Evolutionary conservation across 2,888 invertebrate genomes (phyloP), one percentile per base, ranked within the genome.

Genomic region (Gibbula magus): DNA sequence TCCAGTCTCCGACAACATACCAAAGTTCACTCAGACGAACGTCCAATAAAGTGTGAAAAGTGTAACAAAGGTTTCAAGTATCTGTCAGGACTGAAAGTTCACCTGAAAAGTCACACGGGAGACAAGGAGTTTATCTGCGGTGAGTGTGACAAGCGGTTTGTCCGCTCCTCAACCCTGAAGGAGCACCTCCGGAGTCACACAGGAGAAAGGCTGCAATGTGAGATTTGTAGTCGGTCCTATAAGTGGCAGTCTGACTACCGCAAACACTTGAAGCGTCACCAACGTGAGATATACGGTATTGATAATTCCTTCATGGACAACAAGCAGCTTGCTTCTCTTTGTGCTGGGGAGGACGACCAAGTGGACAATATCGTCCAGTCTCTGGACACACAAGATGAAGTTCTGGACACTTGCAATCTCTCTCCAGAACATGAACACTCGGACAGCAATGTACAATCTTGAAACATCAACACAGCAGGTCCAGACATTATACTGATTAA

Each of bases 81-180:
- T 13, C 35, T 35, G 35, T 76, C 76, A 10, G 54, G 56, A 18
- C 20, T 76, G 29, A 76, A 76, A 16, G 35, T 54, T 8, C 76
- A 76, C 76, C 53, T 76, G 56, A 29, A 25, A 2, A 54, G 35
- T 18, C 76, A 76, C 54, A 32, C 54, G 13, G 54, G 54, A 20
- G 54, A 56, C 20, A 76, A 76, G 76, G 32, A 53, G n/a, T 76
- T 54, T 20, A 76, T 76, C 35, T 76, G 76, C 35, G 76, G 76
- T 7, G 35, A 35, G 18, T 76, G 76, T 35, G 53, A 35, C 7
- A 76, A 76, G 56, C 35, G 22, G 8, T 76, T 76, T 32, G 53
- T 32, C 20, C 76, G 56, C 35, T 39, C 53, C 5, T 76, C 76
- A 0, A 76, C 35, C 22, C 53, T 76, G 8, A 54, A 54, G 32